These are phyloP conservation scores for Maniola jurtina DNA, from an alignment of 1,140 invertebrate genomes.

Conservation along the genomic window DNA sequence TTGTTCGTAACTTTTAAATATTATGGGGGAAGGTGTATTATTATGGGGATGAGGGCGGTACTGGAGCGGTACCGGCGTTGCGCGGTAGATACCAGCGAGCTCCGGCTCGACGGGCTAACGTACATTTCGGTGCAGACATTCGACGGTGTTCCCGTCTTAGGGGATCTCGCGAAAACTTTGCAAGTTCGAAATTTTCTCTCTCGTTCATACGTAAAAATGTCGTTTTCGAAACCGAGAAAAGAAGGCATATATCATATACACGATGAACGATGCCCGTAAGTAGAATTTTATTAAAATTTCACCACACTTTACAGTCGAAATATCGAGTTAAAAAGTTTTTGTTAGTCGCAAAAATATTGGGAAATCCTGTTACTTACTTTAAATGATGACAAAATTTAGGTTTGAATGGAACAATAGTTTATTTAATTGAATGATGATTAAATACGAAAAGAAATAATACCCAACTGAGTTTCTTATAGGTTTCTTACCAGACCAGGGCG, in stretches of 20 bases:
- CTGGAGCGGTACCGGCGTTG: slow-evolving; percentile 24
- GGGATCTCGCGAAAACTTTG: slow-evolving; percentile 11
- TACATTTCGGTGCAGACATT: slow-evolving; percentile 7
- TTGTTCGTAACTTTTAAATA: too few species aligned
- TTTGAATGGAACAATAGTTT: too few species aligned
- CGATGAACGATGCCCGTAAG: slow-evolving; percentile 53
- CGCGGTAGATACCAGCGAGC: slow-evolving; percentile 20
- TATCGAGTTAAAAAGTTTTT: too few species aligned
- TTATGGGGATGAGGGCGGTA: slow-evolving; percentile 10
- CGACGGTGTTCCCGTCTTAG: slow-evolving; percentile 13
- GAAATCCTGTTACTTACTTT: too few species aligned
- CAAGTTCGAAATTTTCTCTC: background rate
- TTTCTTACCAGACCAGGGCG: too few species aligned
- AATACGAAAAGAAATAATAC: too few species aligned
- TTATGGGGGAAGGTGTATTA: slow-evolving; percentile 7
- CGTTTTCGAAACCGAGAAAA: slow-evolving; percentile 10
- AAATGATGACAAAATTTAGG: too few species aligned
- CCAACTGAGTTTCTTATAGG: too few species aligned
- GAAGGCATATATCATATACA: slow-evolving; percentile 42
- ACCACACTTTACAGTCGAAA: background rate
- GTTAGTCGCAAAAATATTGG: too few species aligned
- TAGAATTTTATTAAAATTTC: slow-evolving; percentile 15
- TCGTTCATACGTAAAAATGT: background rate
- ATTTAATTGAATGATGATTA: background rate
- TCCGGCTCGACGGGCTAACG: background rate